Base-by-base conservation (phyloP, 2,888 invertebrate species). In the Brachyptera risi region DNA sequence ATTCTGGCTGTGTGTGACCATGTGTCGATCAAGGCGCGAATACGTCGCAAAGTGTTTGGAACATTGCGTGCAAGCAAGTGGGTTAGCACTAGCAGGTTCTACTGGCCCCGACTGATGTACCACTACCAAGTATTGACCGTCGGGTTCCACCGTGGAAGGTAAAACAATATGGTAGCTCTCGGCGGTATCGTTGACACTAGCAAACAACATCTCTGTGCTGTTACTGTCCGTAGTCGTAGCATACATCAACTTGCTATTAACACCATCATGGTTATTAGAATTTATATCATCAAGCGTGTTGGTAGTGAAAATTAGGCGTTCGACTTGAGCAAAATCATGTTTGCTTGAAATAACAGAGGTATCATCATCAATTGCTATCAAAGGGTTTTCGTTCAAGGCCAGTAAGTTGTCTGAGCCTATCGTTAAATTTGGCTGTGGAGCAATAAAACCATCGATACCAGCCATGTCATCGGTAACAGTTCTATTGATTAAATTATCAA, bases 21-120 rank as follows among this genome's bases (percentile, higher is more conserved):
- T 27, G 42, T 63, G 63, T 17, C 54, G 58, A 3, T 40, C 40
- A 66, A 73, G 71, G 17, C 67, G 62, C 13, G 64, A 64, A 11
- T 31, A 19, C n/a, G 40, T 38, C 7, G 23, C 44, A 31, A 31
- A 62, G 35, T 19, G 19, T 42, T 56, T 59, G 19, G 13, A 19
- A 26, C 62, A 62, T 7, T 38, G 9, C 3, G 40, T 23, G 24
- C 61, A 61, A 4, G 17, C 21, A 3, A 54, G 23, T 2, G 54
- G 35, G 21, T 54, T 21, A 23, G 37, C 4, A 2, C 7, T n/a
- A 4, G 21, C n/a, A 11, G 21, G 21, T 11, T 19, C 47, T 9
- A 24, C 19, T 21, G 21, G 1, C 2, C 24, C 47, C 23, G 4
- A 35, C n/a, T 51, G 13, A 19, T 51, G 27, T 13, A 51, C 51